phyloP scores from a whole-genome alignment of 2,113 vertebrate genomes.

The Zeus faber region DNA sequence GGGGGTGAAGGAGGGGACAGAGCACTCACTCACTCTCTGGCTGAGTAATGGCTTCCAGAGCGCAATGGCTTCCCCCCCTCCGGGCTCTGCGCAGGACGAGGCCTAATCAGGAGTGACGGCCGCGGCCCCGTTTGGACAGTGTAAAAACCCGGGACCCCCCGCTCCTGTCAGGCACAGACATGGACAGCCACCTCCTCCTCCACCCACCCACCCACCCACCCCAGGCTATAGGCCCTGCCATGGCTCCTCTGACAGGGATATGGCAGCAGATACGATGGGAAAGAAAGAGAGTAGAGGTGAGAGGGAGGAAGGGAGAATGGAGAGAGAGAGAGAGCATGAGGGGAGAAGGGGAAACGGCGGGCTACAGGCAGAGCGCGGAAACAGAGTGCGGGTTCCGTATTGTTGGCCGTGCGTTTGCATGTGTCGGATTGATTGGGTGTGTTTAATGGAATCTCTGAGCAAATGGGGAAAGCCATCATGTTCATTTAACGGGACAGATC shows the following conservation, averaged over 20 bases:
- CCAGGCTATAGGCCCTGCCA: too few relatives aligned
- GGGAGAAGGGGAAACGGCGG: constrained; percentile 37
- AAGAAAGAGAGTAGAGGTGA: constrained; percentile 14
- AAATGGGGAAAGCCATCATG: constrained; percentile 57
- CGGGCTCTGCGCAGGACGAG: constrained; percentile 76
- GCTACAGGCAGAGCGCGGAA: constrained; percentile 22
- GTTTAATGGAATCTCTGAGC: constrained; percentile 58
- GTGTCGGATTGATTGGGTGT: constrained; percentile 48
- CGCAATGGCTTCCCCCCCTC: constrained; percentile 34
- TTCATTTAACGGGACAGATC: constrained; percentile 60
- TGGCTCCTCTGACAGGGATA: constrained; percentile 38
- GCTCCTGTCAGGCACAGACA: constrained; percentile 83
- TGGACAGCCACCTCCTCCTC: constrained; percentile 72
- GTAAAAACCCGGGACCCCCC: constrained; percentile 84
- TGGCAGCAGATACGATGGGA: constrained; percentile 46
- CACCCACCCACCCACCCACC: too few relatives aligned
- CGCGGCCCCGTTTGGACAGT: constrained; percentile 88
- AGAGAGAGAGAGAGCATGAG: constrained; percentile 36
- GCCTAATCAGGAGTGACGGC: constrained; percentile 97
- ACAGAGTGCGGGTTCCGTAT: constrained; percentile 6
- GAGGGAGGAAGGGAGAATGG: constrained; percentile 7
- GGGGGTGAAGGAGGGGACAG: constrained; percentile 59
- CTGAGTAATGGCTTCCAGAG: constrained; percentile 99
- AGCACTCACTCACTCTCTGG: constrained; percentile 80
- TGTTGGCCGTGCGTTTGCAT: background rate